Evolutionary conservation across 2,888 invertebrate genomes (phyloP), one percentile per base, ranked within the genome.

Genomic region (Lacanobia wlatinum): DNA sequence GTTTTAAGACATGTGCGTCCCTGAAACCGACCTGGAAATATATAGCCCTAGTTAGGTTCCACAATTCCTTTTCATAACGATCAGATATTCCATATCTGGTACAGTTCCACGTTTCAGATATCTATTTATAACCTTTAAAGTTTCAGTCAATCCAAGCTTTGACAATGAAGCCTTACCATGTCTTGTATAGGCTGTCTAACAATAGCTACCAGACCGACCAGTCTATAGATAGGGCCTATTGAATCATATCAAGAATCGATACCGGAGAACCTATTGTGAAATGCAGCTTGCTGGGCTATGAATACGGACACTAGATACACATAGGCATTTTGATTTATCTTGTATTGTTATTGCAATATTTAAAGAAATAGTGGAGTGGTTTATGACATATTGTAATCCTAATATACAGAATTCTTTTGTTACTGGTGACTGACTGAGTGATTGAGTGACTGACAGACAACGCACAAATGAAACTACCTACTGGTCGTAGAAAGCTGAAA

Each of bases 141-240:
- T 40, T 50, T 65, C 43, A 14, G 50, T 16, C 56, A 60, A 73
- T 59, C 0, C 4, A 52, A 53, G 23, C 12, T 69, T 28, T 53
- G 48, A 28, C 53, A 50, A 34, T 43, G 58, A 74, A 74, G n/a
- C 58, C 50, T 58, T 53, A 72, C 48, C 10, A 40, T 23, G 7
- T 18, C 14, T 53, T 53, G n/a, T 55, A 58, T 12, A 50, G 14
- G 16, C 16, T 8, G n/a, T 12, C 21, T 18, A n/a, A 75, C 52
- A 78, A 64, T 70, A 5, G 59, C 40, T 12, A 9, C 63, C 56
- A 43, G 28, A 46, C 50, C 16, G 7, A 48, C 28, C 34, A 61
- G 48, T n/a, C 62, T 68, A 62, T 66, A 63, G 23, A 60, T 76
- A 68, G 34, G 7, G 21, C 21, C n/a, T 43, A 60, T 67, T 79